Conservation (phyloP, 2,113 vertebrate genomes). For the Pogonocichla stellata region DNA sequence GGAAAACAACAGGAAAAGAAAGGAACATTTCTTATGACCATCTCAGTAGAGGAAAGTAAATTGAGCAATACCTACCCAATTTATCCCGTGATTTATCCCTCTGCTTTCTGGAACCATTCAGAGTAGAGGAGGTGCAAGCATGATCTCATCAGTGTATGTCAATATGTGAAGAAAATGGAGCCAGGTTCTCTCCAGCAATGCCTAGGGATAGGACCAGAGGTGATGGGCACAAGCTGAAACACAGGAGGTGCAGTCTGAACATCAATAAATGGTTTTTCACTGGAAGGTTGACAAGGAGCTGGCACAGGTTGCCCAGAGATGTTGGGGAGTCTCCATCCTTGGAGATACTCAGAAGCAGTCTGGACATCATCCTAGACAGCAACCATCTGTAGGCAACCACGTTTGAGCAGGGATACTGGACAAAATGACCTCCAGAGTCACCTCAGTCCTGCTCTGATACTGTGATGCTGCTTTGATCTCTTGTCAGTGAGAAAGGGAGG, state of each 20-base stretch:
- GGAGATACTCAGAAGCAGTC: not conserved
- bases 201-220: not conserved
- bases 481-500: not conserved
- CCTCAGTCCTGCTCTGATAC: not conserved
- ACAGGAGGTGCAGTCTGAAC: not conserved
- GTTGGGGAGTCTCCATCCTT: not conserved
- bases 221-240: not conserved
- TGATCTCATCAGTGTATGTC: not conserved
- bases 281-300: not conserved
- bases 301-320: not conserved
- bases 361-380: not conserved
- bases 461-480: not conserved
- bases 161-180: not conserved
- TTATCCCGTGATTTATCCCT: not conserved
- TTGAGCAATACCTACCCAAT: not conserved
- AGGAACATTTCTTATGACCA: not conserved
- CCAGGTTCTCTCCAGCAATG: not conserved
- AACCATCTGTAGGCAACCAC: not conserved
- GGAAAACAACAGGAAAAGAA: not conserved
- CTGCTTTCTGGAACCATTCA: not conserved
- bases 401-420: not conserved
- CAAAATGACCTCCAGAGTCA: not conserved
- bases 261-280: not conserved
- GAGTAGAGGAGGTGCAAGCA: not conserved
- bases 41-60: not conserved